Percentiles rank a stretch among this genome's conserved stretches.
Conservation (phyloP, 2,113 vertebrate species). For the Bombycilla garrulus region DNA sequence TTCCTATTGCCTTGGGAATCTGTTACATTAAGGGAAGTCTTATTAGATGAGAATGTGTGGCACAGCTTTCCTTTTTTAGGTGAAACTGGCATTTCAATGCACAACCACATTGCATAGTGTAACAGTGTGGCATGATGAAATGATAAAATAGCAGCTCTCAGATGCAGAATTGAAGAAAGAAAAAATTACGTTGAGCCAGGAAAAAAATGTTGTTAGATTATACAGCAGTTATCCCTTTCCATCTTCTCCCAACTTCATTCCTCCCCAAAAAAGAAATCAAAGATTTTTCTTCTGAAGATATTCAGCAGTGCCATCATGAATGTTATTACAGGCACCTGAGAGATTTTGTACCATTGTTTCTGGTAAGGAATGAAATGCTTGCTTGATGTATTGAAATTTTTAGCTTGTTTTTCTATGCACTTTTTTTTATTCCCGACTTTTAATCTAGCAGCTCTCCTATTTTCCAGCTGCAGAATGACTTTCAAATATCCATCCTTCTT, state of each 20-base stretch:
- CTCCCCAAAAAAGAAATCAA: not conserved
- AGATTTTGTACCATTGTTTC: not conserved
- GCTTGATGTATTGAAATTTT: not conserved
- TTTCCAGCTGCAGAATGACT: not conserved
- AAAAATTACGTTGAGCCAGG: not conserved
- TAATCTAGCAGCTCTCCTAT: not conserved
- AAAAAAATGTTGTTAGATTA: not conserved
- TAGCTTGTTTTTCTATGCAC: not conserved
- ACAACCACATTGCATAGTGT: not conserved
- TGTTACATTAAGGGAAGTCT: not conserved
- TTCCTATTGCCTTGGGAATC: not conserved
- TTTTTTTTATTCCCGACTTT: not conserved
- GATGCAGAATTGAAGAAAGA: not conserved
- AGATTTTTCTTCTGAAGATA: not conserved
- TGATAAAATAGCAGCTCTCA: not conserved
- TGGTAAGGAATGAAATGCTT: not conserved
- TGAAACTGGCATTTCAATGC: not conserved
- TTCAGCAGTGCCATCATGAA: not conserved
- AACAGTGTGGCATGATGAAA: not conserved
- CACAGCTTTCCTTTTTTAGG: not conserved
- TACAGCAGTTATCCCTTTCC: not conserved
- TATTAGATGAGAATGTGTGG: slow-evolving; percentile 1
- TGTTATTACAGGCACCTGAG: not conserved
- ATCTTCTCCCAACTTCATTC: not conserved
- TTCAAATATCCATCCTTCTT: not conserved